A percentile compares a stretch with the other conserved stretches of the same genome.
phyloP scores from a whole-genome alignment of 1,140 invertebrate genomes.

The Agrypnia vestita region DNA sequence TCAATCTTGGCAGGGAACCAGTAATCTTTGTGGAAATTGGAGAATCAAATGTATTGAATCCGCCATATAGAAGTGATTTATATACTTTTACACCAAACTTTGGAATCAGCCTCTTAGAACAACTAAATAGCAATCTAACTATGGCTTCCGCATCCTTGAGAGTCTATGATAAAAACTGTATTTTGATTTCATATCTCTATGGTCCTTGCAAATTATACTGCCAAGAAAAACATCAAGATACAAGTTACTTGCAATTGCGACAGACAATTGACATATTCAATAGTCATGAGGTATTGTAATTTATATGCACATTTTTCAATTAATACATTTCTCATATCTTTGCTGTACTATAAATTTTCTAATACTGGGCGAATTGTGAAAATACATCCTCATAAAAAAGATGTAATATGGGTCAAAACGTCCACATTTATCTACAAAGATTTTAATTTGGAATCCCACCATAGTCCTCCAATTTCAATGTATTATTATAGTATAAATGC shows the following conservation, averaged over 20 bases:
- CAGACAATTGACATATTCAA: conserved; percentile 33
- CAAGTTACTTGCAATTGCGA: conserved; percentile 13
- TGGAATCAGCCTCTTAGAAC: not conserved
- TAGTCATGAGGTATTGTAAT: conserved; percentile 26
- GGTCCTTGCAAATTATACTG: conserved; percentile 35
- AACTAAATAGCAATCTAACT: conserved; percentile 34
- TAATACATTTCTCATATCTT: not conserved
- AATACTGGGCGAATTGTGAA: too few relatives aligned
- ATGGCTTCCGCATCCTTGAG: conserved; percentile 5
- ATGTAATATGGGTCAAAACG: too few relatives aligned
- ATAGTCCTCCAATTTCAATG: too few relatives aligned
- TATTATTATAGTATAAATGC: too few relatives aligned
- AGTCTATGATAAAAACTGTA: conserved; percentile 21
- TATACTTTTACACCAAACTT: not conserved
- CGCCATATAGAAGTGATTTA: not conserved
- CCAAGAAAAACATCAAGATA: conserved; percentile 19
- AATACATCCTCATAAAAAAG: too few relatives aligned
- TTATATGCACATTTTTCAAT: not conserved
- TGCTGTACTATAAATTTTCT: too few relatives aligned
- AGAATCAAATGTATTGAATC: not conserved
- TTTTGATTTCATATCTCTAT: conserved; percentile 7
- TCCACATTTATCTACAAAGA: too few relatives aligned
- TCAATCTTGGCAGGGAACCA: not conserved
- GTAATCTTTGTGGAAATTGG: conserved; percentile 28
- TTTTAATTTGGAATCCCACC: too few relatives aligned